A percentile compares a stretch with the other conserved stretches of the same genome.
Conservation (phyloP, 1,140 invertebrate species). For the Triops cancriformis region DNA sequence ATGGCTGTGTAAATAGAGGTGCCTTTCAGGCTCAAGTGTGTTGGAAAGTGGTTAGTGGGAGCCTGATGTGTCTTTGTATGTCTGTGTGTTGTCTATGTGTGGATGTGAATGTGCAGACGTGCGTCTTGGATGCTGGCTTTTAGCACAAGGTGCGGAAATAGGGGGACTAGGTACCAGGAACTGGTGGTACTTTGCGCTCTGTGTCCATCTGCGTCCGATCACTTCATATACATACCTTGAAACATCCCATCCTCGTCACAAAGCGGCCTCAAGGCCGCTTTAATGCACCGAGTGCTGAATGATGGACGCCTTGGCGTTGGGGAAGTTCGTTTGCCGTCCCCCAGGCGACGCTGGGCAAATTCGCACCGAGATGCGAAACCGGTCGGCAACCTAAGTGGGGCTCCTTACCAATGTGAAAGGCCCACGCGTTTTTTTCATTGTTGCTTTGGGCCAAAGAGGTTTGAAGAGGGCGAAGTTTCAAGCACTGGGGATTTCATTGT, state of each 20-base stretch:
- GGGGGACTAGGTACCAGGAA: background rate
- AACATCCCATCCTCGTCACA: background rate
- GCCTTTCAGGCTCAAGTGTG: background rate
- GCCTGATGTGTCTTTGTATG: background rate
- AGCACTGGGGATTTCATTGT: no score
- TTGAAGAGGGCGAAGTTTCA: no score
- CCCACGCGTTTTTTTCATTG: no score
- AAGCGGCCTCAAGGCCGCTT: background rate
- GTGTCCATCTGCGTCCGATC: background rate
- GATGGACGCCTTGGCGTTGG: background rate
- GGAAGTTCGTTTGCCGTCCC: no score
- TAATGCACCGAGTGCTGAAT: background rate
- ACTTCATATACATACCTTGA: background rate
- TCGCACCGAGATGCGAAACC: no score
- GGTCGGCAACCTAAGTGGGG: no score
- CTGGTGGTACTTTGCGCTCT: no score
- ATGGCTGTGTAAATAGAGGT: background rate
- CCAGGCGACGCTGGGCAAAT: no score
- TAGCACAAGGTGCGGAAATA: slow-evolving; percentile 3
- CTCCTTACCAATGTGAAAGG: no score
- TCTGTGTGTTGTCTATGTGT: no score
- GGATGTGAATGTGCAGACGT: no score
- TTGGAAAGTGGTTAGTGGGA: background rate
- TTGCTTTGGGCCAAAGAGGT: no score
- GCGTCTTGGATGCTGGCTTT: background rate